phyloP scores from a whole-genome alignment of 2,888 invertebrate genomes.

The Ametastegia equiseti region DNA sequence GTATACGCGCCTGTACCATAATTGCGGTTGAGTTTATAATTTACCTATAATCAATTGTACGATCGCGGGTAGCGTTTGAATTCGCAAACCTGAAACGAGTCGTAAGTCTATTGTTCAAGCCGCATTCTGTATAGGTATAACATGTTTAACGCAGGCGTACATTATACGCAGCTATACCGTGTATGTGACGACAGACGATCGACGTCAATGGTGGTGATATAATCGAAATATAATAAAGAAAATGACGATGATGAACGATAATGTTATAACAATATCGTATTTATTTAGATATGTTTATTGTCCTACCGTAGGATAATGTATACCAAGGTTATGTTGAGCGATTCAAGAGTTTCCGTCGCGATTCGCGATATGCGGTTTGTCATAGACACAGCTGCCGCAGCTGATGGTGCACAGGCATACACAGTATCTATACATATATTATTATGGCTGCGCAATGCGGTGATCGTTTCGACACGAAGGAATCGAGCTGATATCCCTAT shows the following conservation, averaged over 20 bases:
- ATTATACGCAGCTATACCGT: neutral
- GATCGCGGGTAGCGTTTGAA: too few relatives aligned
- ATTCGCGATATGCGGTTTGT: slow-evolving; percentile 1
- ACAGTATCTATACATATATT: too few relatives aligned
- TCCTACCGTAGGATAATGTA: slow-evolving; percentile 34
- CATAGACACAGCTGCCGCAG: too few relatives aligned
- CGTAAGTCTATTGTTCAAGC: too few relatives aligned
- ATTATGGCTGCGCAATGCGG: neutral
- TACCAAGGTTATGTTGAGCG: slow-evolving; percentile 23
- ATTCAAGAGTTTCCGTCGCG: slow-evolving; percentile 14
- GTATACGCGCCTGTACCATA: neutral
- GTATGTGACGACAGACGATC: too few relatives aligned
- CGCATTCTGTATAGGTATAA: too few relatives aligned
- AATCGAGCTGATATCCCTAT: neutral
- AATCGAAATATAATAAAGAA: slow-evolving; percentile 49
- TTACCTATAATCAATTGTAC: neutral
- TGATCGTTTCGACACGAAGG: neutral
- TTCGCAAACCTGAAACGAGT: too few relatives aligned
- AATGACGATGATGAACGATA: slow-evolving; percentile 62
- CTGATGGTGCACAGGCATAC: too few relatives aligned
- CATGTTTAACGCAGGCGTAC: too few relatives aligned
- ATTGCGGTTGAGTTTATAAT: too few relatives aligned
- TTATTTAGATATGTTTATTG: slow-evolving; percentile 26
- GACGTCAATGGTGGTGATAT: neutral
- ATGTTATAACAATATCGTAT: slow-evolving; percentile 58